Percentiles rank a stretch among this genome's conserved stretches.
Conservation (phyloP, 2,113 vertebrate genomes). For the Oceanodroma tethys region DNA sequence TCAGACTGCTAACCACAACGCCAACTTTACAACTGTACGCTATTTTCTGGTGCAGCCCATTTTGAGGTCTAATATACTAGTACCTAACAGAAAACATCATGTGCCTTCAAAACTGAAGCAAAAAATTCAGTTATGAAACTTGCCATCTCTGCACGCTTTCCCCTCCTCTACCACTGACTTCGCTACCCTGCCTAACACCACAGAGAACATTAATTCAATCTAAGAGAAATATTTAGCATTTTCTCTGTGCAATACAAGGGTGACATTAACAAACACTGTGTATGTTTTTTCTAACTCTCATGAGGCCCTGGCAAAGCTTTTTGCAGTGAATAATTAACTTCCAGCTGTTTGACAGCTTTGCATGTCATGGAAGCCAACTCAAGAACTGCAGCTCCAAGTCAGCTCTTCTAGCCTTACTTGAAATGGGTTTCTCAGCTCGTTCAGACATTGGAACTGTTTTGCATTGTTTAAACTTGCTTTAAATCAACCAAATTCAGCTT, state of each 20-base stretch:
- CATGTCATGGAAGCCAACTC: background rate
- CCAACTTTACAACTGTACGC: background rate
- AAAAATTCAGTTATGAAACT: background rate
- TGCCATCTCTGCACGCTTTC: background rate
- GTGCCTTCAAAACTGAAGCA: background rate
- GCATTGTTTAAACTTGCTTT: background rate
- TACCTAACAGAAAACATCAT: background rate
- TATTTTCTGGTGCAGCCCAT: background rate
- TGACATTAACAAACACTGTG: background rate
- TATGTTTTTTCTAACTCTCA: background rate
- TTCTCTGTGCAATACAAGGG: background rate
- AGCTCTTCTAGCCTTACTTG: background rate
- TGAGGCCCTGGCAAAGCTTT: background rate
- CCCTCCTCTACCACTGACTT: background rate
- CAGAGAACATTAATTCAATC: background rate
- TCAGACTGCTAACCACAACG: background rate
- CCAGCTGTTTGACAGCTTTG: background rate
- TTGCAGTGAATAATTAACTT: conserved; percentile 3
- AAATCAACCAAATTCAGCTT: background rate
- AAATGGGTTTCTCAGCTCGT: background rate
- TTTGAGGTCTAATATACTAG: background rate
- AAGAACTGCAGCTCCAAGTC: background rate
- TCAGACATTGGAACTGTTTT: background rate
- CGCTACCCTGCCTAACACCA: background rate
- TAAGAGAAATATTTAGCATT: background rate